A percentile compares a stretch with the other conserved stretches of the same genome.
These are phyloP conservation scores for Mnemiopsis leidyi DNA, from an alignment of 37 sponge, comb jelly and placozoan species.

Conservation along the genomic window DNA sequence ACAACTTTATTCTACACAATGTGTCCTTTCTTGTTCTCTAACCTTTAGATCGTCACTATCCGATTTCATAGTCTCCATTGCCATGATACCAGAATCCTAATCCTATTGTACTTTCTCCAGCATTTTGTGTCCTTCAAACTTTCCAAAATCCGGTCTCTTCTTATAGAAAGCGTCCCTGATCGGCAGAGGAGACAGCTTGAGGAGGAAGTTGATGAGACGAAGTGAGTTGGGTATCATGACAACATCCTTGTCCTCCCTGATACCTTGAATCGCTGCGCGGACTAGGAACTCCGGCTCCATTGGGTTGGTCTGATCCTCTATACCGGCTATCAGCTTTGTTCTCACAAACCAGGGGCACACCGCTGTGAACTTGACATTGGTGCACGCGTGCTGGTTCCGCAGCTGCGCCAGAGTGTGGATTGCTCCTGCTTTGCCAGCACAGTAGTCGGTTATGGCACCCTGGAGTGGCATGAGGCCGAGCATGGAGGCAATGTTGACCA, in stretches of 20 bases:
- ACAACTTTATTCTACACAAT: too few relatives aligned
- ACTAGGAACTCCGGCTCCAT: not conserved
- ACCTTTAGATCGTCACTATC: too few relatives aligned
- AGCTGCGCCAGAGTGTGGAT: constrained; percentile 19
- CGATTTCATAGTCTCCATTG: not conserved
- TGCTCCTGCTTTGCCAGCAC: constrained; percentile 28
- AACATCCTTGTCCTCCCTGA: not conserved
- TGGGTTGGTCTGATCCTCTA: not conserved
- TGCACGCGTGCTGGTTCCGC: not conserved
- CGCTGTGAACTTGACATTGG: constrained; percentile 36
- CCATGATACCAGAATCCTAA: not conserved
- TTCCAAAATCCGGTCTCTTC: not conserved
- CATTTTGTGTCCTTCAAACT: not conserved
- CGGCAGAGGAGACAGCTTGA: not conserved
- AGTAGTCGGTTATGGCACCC: constrained; percentile 9
- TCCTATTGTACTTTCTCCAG: not conserved
- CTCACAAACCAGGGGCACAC: constrained; percentile 23
- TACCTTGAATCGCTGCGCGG: not conserved
- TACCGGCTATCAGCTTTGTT: constrained; percentile 15
- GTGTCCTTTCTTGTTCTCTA: too few relatives aligned
- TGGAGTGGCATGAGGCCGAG: constrained; percentile 8
- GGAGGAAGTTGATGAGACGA: not conserved
- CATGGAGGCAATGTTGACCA: constrained; percentile 44
- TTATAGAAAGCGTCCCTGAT: not conserved
- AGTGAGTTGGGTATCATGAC: not conserved